Base-by-base conservation (phyloP, 1,140 invertebrate species). In the Diabrotica virgifera region DNA sequence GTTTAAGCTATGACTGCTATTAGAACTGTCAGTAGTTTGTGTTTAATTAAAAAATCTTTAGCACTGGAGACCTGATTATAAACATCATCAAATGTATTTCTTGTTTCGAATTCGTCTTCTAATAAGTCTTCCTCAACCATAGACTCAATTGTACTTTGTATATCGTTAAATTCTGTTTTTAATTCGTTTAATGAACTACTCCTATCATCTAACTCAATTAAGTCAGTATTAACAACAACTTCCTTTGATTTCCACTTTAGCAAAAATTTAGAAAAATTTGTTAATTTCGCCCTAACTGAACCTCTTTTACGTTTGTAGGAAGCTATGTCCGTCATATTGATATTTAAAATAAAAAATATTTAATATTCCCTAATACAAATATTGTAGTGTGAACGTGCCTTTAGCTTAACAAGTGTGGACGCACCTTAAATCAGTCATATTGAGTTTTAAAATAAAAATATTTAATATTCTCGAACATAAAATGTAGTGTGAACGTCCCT, bases 231-330 rank as follows among this genome's bases (percentile, higher is more conserved):
- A n/a, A n/a, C n/a, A n/a, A n/a, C n/a, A n/a, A n/a, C n/a, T n/a
- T n/a, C n/a, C n/a, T n/a, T n/a, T n/a, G n/a, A n/a, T n/a, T n/a
- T n/a, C n/a, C n/a, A n/a, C n/a, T n/a, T n/a, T n/a, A n/a, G 13
- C n/a, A 64, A 24, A 52, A 59, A 52, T 36, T 59, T 64, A 9
- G 56, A 37, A 59, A 64, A 58, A 7, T n/a, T n/a, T 24, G 63
- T 64, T 52, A 64, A 38, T 38, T 64, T 64, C 52, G 63, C 14
- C 52, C 59, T 64, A 52, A 64, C 36, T 12, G 55, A 11, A 53
- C 55, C n/a, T n/a, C n/a, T 56, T 59, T 59, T 56, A 11, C 36
- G 56, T 40, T 6, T 40, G 6, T 6, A 40, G 10, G 38, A 6
- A 6, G 38, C 38, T 40, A 40, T 6, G 6, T 40, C 38, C 38